Base-by-base conservation (phyloP, 2,888 invertebrate genomes). In the Pterostichus niger region DNA sequence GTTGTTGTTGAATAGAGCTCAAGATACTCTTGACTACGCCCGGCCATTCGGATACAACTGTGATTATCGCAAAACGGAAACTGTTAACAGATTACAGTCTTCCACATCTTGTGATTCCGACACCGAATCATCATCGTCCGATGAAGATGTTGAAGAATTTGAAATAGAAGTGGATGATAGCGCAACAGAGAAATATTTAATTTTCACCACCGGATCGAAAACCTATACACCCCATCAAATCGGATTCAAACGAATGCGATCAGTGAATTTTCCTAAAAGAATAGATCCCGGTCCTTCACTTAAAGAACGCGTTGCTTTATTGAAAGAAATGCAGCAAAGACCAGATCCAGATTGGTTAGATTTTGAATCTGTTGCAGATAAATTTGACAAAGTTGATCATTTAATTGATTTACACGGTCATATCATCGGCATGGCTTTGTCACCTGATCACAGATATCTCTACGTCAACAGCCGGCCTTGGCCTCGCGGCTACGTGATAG, bases 171-270 rank as follows among this genome's bases (percentile, higher is more conserved):
- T 81, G 80, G 84, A 85, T 79, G 90, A 91, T 61, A 92, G 92
- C 84, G 91, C 91, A 85, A 91, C 92, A 84, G 93, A 94, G 86
- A 96, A 95, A 87, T 94, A 94, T 89, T 91, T 97, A 24, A 96
- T 97, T 85, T 97, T 96, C 88, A 96, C 96, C 0, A 96, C 95
- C 31, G 96, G 96, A 0, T 94, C 94, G 5, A 93, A 94, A 88
- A 96, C 96, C 0, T 96, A 95, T 87, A 96, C 95, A 0, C 96
- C 96, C 0, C 97, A 97, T 91, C 95, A 96, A 90, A 94, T 97
- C 85, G 95, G 93, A 49, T 94, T 96, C 85, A 96, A 95, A 87
- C 91, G 94, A 86, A 95, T 96, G 84, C 92, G 93, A 85, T 92
- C 94, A 44, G 92, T 95, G 0, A 92, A 91, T 83, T 95, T 95